Evolutionary conservation across 2,113 vertebrate genomes (phyloP), one percentile per base, ranked within the genome.

Genomic region (Ictidomys tridecemlineatus): DNA sequence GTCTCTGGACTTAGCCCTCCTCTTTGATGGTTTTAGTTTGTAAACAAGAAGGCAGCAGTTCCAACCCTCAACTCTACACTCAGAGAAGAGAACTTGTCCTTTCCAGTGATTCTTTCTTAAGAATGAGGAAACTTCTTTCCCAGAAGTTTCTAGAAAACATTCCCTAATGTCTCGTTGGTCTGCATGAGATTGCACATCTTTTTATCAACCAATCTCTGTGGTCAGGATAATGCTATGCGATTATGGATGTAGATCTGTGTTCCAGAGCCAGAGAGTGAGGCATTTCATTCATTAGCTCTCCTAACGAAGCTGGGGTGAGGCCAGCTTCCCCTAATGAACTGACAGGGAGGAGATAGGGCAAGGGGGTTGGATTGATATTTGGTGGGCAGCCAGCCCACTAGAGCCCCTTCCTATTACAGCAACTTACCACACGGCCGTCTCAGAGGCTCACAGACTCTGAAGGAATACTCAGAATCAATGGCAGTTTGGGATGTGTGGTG

Each of bases 81-180:
- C 14, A 67, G 5, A 67, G 30, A 88, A 67, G 37, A 87, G 26
- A 91, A 89, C 45, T 28, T 20, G 42, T 48, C 30, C 69, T 96
- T 78, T 93, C 45, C 8, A 51, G 39, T 39, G 17, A n/a, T 53
- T 69, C 30, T 53, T 77, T 84, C 76, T 93, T 86, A 93, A 45
- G 45, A 93, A 87, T 26, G 16, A 94, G 45, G 63, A 86, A 45
- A 67, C 22, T 26, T 70, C 65, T 91, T 85, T 77, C 53, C 65
- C 53, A 95, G 80, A 91, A 97, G 30, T 76, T 73, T 39, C 69
- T 91, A 34, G 79, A 84, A 94, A 95, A 72, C 14, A n/a, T 51
- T 34, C 18, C 12, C 11, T 84, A 18, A 6, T 37, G 28, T 48
- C 42, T 95, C 39, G 3, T n/a, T 85, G 85, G n/a, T 51, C 32